Base-by-base conservation (phyloP, 2,113 vertebrate species). In the Coryphaenoides rupestris region DNA sequence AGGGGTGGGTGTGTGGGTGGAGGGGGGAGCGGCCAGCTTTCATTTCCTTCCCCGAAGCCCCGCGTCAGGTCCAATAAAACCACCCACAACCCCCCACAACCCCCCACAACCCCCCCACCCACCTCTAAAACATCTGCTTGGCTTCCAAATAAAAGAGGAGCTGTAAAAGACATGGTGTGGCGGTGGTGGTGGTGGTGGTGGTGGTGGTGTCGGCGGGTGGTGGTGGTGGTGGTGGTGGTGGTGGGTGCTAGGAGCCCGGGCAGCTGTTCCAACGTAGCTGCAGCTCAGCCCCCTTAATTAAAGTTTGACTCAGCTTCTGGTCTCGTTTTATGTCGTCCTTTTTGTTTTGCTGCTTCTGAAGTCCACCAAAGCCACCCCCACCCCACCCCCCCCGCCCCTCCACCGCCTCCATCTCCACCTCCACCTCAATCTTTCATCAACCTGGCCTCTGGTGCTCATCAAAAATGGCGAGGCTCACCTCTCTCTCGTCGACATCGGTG, bases 51-150 rank as follows among this genome's bases (percentile, higher is more conserved):
- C 61, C 65, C 62, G 60, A 84, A 82, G 79, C 45, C 62, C 57
- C 72, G 66, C 53, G 62, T 73, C 63, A 70, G 3, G 26, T 74
- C 69, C 46, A 63, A 73, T 83, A 65, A 81, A 74, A 65, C 78
- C 50, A 50, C 47, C 47, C 47, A n/a, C n/a, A n/a, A n/a, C n/a
- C n/a, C n/a, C n/a, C n/a, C n/a, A n/a, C n/a, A n/a, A n/a, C n/a
- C n/a, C n/a, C n/a, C n/a, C n/a, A n/a, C n/a, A n/a, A n/a, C 15
- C 57, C 73, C 73, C 77, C 78, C 72, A 58, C 73, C 71, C 77
- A 73, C 65, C 24, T 15, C 60, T n/a, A n/a, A n/a, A 83, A 85
- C 86, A 85, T 85, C 83, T 86, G 83, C 76, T 84, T 73, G 71
- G 76, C 49, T 77, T 76, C 49, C 7, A 54, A 79, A 76, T 66